A percentile compares a stretch with the other conserved stretches of the same genome.
Evolutionary conservation across 2,797 vertebrate species (phyloP).

Genomic region (Pterois miles): DNA sequence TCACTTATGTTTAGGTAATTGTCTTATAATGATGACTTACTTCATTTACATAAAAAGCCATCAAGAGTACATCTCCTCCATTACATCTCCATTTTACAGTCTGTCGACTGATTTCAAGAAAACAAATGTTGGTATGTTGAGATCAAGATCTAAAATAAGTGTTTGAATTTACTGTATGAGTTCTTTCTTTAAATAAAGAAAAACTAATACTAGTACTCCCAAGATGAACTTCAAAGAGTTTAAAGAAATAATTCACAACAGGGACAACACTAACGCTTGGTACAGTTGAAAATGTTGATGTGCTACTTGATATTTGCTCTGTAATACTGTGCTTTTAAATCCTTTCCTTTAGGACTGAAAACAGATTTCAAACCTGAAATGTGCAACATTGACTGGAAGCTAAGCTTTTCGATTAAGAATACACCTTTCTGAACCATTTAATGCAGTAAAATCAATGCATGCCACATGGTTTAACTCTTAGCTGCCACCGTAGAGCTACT

Average conservation of each 20-base stretch:
- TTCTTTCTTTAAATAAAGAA: too few relatives aligned
- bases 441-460: conserved; percentile 7
- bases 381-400: background rate
- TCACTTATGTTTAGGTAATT: background rate
- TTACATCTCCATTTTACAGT: too few relatives aligned
- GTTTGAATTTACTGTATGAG: background rate
- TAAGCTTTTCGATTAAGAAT: conserved; percentile 1
- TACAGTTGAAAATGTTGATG: too few relatives aligned
- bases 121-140: too few relatives aligned
- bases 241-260: background rate
- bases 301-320: too few relatives aligned
- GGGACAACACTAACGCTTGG: background rate
- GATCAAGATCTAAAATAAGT: background rate
- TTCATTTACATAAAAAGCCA: background rate
- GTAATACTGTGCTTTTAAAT: too few relatives aligned
- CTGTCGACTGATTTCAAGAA: background rate
- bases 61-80: background rate
- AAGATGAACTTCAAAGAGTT: too few relatives aligned
- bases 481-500: background rate
- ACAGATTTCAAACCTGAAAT: too few relatives aligned
- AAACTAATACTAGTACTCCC: too few relatives aligned
- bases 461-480: conserved; percentile 7
- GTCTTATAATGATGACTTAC: background rate
- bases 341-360: too few relatives aligned
- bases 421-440: background rate